phyloP scores from a whole-genome alignment of 2,113 vertebrate genomes.

The Dicrurus megarhynchus region DNA sequence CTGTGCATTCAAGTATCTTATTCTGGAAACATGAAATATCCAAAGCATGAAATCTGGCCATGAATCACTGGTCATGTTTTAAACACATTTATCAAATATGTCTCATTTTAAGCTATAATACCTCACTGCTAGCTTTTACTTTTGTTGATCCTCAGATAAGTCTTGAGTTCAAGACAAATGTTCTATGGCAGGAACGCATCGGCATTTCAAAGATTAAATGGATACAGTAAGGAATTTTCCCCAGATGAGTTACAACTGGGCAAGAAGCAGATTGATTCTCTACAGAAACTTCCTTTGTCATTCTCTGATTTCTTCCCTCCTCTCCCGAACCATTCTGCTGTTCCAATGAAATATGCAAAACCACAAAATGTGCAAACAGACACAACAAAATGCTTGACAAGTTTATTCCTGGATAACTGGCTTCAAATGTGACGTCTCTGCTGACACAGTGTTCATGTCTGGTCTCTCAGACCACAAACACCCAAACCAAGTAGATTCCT shows the following conservation, averaged over 20 bases:
- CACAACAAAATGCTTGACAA: not conserved
- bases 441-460: not conserved
- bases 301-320: not conserved
- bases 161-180: not conserved
- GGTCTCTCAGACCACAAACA: slow-evolving; percentile 18
- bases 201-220: not conserved
- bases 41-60: not conserved
- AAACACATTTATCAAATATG: not conserved
- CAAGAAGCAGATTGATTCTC: not conserved
- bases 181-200: not conserved
- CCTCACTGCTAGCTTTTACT: not conserved
- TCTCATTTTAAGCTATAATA: not conserved
- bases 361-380: not conserved
- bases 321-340: not conserved
- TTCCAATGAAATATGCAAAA: not conserved
- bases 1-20: not conserved
- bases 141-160: not conserved
- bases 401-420: not conserved
- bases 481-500: not conserved
- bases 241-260: not conserved
- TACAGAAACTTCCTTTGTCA: not conserved
- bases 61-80: not conserved
- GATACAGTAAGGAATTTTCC: not conserved
- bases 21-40: not conserved
- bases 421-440: not conserved